Percentiles rank a stretch among this genome's conserved stretches.
phyloP scores from a whole-genome alignment of 2,888 invertebrate species.

The Frankliniella fusca region DNA sequence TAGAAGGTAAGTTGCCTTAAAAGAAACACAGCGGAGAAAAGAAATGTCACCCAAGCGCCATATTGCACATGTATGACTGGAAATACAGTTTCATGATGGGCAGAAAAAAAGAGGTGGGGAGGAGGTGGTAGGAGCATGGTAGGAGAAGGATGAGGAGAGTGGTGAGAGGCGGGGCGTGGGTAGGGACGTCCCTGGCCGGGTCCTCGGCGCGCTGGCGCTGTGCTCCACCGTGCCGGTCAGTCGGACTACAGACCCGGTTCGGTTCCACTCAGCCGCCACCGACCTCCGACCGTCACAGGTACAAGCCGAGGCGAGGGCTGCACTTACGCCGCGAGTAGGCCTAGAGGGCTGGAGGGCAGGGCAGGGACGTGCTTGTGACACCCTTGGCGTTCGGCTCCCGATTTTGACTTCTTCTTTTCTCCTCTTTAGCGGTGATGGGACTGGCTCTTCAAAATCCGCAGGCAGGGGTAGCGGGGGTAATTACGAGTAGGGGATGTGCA shows the following conservation, averaged over 20 bases:
- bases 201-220: background rate
- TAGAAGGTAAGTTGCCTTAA: background rate
- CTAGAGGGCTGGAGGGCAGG: background rate
- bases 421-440: background rate
- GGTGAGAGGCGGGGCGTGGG: background rate
- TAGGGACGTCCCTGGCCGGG: background rate
- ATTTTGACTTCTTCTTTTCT: background rate
- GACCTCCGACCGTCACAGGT: background rate
- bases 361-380: background rate
- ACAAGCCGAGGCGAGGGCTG: background rate
- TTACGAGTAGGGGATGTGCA: background rate
- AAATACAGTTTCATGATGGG: background rate
- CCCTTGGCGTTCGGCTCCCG: background rate
- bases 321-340: background rate
- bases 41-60: background rate
- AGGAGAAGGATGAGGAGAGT: background rate
- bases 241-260: conserved; percentile 5
- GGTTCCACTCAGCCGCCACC: background rate
- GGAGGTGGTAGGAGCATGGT: background rate
- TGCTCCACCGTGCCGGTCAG: background rate
- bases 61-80: background rate
- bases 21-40: background rate
- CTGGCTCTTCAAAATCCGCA: no score
- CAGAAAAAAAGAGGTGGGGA: background rate
- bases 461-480: no score